phyloP scores from a whole-genome alignment of 2,113 vertebrate species.

The Urocitellus parryii region DNA sequence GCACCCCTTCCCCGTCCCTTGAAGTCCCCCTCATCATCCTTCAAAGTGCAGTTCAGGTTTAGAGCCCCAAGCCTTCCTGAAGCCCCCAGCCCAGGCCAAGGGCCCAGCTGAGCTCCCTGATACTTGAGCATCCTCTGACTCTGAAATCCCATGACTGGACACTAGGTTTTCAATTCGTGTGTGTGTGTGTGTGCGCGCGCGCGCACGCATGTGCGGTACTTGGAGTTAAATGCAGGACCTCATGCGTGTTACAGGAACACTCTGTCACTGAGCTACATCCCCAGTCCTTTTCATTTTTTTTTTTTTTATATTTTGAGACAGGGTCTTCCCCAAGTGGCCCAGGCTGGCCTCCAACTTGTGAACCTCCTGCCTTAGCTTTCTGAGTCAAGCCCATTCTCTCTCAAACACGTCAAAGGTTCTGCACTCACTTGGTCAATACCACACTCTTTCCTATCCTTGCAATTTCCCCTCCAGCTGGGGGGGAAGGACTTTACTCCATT shows the following conservation, averaged over 20 bases:
- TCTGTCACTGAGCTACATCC: not conserved
- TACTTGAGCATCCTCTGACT: not conserved
- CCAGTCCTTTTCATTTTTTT: not conserved
- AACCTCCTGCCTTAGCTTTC: not conserved
- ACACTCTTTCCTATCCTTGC: not conserved
- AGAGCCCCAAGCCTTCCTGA: not conserved
- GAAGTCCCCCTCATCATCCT: not conserved
- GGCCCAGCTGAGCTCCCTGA: not conserved
- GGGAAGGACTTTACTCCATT: not conserved
- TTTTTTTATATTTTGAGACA: not conserved
- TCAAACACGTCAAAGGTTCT: not conserved
- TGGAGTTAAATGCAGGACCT: not conserved
- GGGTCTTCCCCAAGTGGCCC: not conserved
- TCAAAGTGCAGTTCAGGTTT: not conserved
- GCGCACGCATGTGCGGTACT: rapidly evolving
- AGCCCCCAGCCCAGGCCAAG: not conserved
- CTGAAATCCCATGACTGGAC: not conserved
- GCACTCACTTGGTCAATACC: not conserved
- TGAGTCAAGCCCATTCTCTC: not conserved
- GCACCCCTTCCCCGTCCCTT: not conserved
- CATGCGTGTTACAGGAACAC: not conserved
- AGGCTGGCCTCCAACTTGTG: not conserved
- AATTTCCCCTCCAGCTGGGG: not conserved
- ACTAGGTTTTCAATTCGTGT: not conserved
- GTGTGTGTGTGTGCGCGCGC: too few relatives aligned